phyloP scores from a whole-genome alignment of 2,113 vertebrate species.

The Jaculus jaculus region DNA sequence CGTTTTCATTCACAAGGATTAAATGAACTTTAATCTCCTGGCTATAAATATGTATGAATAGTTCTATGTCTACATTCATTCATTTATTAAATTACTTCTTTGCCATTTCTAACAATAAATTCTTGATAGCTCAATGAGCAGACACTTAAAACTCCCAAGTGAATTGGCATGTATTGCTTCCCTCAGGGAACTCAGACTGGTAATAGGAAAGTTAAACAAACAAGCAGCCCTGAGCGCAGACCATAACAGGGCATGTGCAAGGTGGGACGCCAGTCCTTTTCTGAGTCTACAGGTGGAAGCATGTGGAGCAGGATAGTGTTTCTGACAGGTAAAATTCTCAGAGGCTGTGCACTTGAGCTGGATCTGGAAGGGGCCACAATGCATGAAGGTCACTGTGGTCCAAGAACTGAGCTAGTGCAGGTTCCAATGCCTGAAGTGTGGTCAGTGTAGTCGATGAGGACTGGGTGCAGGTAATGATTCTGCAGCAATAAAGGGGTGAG shows the following conservation, averaged over 20 bases:
- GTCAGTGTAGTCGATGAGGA: not conserved
- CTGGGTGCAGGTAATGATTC: not conserved
- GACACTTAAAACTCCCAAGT: not conserved
- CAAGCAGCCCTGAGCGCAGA: not conserved
- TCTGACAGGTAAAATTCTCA: not conserved
- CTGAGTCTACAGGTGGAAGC: not conserved
- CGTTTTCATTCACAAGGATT: slow-evolving; percentile 31
- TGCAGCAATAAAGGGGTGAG: not conserved
- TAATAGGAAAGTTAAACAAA: not conserved
- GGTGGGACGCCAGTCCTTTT: not conserved
- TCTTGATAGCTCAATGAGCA: not conserved
- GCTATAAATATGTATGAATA: not conserved
- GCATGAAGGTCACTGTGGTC: not conserved
- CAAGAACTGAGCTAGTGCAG: not conserved
- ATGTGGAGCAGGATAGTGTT: not conserved
- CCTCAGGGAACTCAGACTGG: not conserved
- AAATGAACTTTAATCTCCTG: not conserved
- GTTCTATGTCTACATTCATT: slow-evolving; percentile 18
- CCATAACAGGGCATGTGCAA: not conserved
- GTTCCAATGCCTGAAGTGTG: not conserved
- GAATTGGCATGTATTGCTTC: not conserved
- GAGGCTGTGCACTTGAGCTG: not conserved
- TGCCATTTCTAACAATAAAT: not conserved
- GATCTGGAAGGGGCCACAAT: not conserved
- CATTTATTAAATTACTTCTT: slow-evolving; percentile 29